A percentile compares a stretch with the other conserved stretches of the same genome.
These are phyloP conservation scores for Protonibea diacanthus DNA, from an alignment of 2,797 vertebrate genomes.

Conservation along the genomic window DNA sequence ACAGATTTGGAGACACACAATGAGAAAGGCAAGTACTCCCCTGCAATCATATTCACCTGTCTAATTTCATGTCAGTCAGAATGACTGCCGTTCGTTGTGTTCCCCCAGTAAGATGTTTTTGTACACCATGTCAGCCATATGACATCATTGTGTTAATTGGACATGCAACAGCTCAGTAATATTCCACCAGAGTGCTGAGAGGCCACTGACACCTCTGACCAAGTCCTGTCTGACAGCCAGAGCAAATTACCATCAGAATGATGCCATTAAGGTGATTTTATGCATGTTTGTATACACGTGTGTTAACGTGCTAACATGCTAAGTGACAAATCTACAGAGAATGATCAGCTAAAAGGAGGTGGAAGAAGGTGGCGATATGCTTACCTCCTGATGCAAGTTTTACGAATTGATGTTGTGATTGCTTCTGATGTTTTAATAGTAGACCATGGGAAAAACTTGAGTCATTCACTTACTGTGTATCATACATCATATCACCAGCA, in stretches of 20 bases:
- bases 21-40: not conserved
- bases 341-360: too few relatives aligned
- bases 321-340: too few relatives aligned
- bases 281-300: not conserved
- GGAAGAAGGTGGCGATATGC: too few relatives aligned
- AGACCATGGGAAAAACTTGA: too few relatives aligned
- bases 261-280: conserved; percentile 16
- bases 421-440: too few relatives aligned
- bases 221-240: conserved; percentile 52
- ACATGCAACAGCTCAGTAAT: conserved; percentile 34
- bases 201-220: conserved; percentile 43
- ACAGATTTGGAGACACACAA: not conserved
- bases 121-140: conserved; percentile 41
- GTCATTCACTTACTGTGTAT: too few relatives aligned
- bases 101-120: conserved; percentile 24
- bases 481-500: too few relatives aligned
- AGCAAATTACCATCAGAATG: conserved; percentile 33
- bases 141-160: conserved; percentile 66
- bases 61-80: not conserved
- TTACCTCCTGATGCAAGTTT: too few relatives aligned
- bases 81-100: not conserved
- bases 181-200: conserved; percentile 33
- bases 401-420: too few relatives aligned
- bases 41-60: not conserved
- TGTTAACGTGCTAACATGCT: not conserved